Conservation (phyloP, 1,140 invertebrate genomes). For the Asobara japonica region DNA sequence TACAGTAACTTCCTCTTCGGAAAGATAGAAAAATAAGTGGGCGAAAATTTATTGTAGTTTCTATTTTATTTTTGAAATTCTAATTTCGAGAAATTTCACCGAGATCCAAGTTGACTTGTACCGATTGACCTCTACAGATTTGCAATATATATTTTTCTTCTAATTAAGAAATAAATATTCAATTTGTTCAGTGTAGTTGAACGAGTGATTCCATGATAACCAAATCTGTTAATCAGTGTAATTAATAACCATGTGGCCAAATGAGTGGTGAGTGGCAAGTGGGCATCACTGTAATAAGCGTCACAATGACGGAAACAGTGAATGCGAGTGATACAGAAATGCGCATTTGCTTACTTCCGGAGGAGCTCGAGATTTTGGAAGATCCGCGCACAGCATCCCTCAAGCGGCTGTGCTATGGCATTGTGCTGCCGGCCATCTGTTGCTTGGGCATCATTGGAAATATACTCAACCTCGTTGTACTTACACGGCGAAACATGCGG, state of each 20-base stretch:
- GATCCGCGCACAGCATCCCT: slow-evolving; percentile 71
- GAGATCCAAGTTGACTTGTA: too few relatives aligned
- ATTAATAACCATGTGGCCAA: background rate
- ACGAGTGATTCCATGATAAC: background rate
- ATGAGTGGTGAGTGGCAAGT: background rate
- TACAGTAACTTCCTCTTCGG: too few relatives aligned
- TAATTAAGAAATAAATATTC: background rate
- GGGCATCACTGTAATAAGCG: background rate
- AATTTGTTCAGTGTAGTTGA: background rate
- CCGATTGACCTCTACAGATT: too few relatives aligned
- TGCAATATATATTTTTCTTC: background rate
- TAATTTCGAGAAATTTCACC: too few relatives aligned
- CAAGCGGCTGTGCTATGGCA: slow-evolving; percentile 75
- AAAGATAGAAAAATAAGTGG: too few relatives aligned
- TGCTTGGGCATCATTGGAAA: slow-evolving; percentile 79
- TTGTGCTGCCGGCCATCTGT: slow-evolving; percentile 76
- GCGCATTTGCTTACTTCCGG: slow-evolving; percentile 47
- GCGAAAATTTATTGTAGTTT: too few relatives aligned
- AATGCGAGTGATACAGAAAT: slow-evolving; percentile 46
- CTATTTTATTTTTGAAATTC: too few relatives aligned
- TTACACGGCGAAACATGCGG: slow-evolving; percentile 78
- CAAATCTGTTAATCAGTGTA: background rate
- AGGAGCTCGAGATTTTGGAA: slow-evolving; percentile 56
- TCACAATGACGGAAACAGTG: slow-evolving; percentile 45
- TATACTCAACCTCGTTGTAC: slow-evolving; percentile 77